A percentile compares a stretch with the other conserved stretches of the same genome.
phyloP scores from a whole-genome alignment of 2,888 invertebrate species.

The Epiperipatus broadwayi region DNA sequence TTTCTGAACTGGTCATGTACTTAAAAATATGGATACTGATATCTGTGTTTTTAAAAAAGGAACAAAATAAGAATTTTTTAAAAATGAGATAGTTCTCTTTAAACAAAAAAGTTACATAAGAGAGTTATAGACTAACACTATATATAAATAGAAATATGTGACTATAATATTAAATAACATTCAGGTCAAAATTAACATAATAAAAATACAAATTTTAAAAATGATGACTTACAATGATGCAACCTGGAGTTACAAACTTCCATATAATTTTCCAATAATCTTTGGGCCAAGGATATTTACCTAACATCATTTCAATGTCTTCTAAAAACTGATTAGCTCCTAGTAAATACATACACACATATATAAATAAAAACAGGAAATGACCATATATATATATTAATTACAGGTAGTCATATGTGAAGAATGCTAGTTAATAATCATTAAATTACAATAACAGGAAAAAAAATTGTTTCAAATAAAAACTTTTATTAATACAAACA shows the following conservation, averaged over 20 bases:
- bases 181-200: constrained; percentile 51
- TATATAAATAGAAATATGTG: no score
- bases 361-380: constrained; percentile 1
- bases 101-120: no score
- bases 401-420: neutral
- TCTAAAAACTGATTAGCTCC: constrained; percentile 32
- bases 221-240: constrained; percentile 39
- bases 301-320: constrained; percentile 38
- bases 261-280: constrained; percentile 53
- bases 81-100: no score
- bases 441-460: no score
- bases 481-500: no score
- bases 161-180: constrained; percentile 43
- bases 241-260: constrained; percentile 46
- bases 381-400: neutral
- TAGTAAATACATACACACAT: constrained; percentile 14
- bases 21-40: no score
- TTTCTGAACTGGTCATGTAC: no score
- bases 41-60: no score
- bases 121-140: no score
- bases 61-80: no score
- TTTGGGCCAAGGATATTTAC: constrained; percentile 37
- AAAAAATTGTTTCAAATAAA: no score
- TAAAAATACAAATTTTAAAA: constrained; percentile 33
- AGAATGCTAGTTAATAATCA: no score